These are phyloP conservation scores for Erinaceus europaeus DNA, from an alignment of 2,113 vertebrate species.

Conservation along the genomic window DNA sequence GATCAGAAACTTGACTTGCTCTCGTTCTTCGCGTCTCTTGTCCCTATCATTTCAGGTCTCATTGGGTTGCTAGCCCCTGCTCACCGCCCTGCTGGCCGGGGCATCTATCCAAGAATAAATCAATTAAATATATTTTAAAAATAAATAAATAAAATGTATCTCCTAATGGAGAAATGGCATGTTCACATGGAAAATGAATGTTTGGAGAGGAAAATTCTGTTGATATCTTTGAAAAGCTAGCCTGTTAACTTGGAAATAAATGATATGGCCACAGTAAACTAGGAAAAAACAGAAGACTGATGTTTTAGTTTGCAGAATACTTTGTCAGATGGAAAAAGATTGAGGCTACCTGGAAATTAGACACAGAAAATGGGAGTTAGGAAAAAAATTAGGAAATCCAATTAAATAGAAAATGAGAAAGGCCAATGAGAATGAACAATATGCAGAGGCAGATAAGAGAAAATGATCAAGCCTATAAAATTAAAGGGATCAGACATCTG, in stretches of 20 bases:
- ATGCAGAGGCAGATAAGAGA: background rate
- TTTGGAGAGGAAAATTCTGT: background rate
- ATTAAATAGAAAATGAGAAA: conserved; percentile 34
- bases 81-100: too few species aligned
- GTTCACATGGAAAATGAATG: background rate
- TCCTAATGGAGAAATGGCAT: background rate
- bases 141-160: background rate
- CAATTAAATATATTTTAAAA: too few species aligned
- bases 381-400: conserved; percentile 10
- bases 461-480: background rate
- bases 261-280: background rate
- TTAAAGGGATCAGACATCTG: background rate
- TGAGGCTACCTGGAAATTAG: background rate
- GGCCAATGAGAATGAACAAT: background rate
- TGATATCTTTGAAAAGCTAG: background rate
- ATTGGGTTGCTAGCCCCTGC: too few species aligned
- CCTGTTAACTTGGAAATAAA: background rate
- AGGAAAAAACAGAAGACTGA: background rate
- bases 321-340: background rate
- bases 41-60: too few species aligned
- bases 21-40: too few species aligned
- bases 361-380: background rate
- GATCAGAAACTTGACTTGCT: too few species aligned
- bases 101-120: too few species aligned
- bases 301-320: background rate